Conservation (phyloP, 2,888 invertebrate genomes). For the Amphipyra berbera region DNA sequence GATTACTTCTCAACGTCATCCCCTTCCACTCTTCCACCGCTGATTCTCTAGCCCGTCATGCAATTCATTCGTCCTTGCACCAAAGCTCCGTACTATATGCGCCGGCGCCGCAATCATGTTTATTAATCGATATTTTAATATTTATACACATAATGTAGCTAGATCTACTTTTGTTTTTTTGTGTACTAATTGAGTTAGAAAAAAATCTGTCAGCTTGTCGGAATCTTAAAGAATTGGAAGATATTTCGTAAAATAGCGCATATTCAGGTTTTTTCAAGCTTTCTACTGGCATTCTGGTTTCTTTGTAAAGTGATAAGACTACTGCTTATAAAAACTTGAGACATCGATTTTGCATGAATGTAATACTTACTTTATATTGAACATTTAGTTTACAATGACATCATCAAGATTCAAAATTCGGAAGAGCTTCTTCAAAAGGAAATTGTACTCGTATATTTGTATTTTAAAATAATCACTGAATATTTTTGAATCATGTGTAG, state of each 20-base stretch:
- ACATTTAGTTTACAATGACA: too few species aligned
- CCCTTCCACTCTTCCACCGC: conserved; percentile 1
- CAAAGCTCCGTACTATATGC: conserved; percentile 26
- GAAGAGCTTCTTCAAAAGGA: too few species aligned
- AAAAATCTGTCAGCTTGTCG: conserved; percentile 9
- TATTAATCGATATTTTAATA: conserved; percentile 44
- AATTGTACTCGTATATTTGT: too few species aligned
- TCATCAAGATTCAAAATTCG: too few species aligned
- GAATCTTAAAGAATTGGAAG: not conserved
- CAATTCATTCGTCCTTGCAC: conserved; percentile 32
- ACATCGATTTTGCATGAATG: not conserved
- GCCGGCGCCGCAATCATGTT: conserved; percentile 41
- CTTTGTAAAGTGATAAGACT: too few species aligned
- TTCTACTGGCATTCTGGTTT: too few species aligned
- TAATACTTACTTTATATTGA: too few species aligned
- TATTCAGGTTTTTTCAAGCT: too few species aligned
- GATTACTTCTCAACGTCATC: not conserved
- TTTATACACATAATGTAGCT: conserved; percentile 35
- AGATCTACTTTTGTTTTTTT: conserved; percentile 15
- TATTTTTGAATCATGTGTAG: too few species aligned
- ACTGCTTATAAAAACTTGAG: too few species aligned
- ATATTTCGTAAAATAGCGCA: not conserved
- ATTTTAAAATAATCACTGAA: too few species aligned
- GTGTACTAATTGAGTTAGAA: conserved; percentile 16
- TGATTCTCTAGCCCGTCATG: conserved; percentile 31